A percentile compares a stretch with the other conserved stretches of the same genome.
phyloP scores from a whole-genome alignment of 1,140 invertebrate species.

The Leptinotarsa defecta region DNA sequence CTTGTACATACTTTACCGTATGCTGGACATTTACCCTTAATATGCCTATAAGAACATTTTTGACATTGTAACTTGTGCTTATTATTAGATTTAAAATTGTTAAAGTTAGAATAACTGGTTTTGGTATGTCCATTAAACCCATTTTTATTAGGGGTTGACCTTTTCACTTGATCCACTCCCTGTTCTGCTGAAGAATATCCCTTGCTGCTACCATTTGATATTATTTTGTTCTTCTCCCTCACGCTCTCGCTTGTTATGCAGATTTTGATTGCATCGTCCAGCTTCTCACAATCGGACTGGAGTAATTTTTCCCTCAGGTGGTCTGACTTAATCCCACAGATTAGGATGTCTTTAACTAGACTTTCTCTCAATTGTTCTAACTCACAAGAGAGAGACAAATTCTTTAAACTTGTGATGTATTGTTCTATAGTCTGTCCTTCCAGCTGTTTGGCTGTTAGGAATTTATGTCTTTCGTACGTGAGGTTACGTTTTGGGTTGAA shows the following conservation, averaged over 20 bases:
- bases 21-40: neutral
- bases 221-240: neutral
- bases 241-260: neutral
- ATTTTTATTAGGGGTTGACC: neutral
- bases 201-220: neutral
- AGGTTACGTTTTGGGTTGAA: conserved; percentile 39
- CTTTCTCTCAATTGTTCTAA: neutral
- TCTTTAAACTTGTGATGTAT: conserved; percentile 32
- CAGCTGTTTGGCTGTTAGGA: conserved; percentile 31
- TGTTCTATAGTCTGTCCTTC: conserved; percentile 27
- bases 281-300: conserved; percentile 9
- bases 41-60: conserved; percentile 9
- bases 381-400: conserved; percentile 20
- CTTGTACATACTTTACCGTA: neutral
- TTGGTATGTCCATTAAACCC: neutral
- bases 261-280: conserved; percentile 24
- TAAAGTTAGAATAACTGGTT: neutral
- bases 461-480: conserved; percentile 40
- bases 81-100: conserved; percentile 2
- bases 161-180: neutral
- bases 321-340: conserved; percentile 15
- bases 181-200: neutral
- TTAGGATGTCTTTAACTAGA: conserved; percentile 25
- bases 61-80: neutral
- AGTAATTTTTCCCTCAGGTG: conserved; percentile 21